phyloP scores from a whole-genome alignment of 2,113 vertebrate genomes.

The Tragulus kanchil region DNA sequence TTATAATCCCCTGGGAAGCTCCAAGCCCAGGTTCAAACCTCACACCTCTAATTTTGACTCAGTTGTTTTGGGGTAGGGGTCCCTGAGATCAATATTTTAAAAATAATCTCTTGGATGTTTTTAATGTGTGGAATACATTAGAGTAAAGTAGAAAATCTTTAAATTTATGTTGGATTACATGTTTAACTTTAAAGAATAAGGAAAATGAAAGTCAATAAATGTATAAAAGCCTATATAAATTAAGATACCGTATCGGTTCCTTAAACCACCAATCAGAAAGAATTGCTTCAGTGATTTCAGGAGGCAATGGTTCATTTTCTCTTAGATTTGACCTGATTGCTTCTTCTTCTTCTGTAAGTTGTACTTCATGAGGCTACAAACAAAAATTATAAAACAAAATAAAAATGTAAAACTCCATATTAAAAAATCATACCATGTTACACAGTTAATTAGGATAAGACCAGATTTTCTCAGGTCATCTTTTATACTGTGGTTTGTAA shows the following conservation, averaged over 20 bases:
- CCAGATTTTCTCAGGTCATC: neutral
- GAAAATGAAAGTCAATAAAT: conserved; percentile 15
- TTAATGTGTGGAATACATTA: conserved; percentile 8
- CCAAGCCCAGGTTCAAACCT: neutral
- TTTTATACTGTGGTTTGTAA: neutral
- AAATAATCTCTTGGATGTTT: neutral
- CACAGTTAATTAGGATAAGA: neutral
- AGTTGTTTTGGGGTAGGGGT: neutral
- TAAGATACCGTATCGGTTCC: conserved; percentile 93
- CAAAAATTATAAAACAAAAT: conserved; percentile 52
- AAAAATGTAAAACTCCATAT: neutral
- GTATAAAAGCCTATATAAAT: conserved; percentile 34
- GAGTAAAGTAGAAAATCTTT: neutral
- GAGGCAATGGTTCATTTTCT: conserved; percentile 87
- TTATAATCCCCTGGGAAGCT: neutral
- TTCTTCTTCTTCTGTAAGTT: conserved; percentile 92
- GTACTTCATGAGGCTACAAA: conserved; percentile 80
- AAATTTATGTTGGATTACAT: neutral
- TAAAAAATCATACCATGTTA: neutral
- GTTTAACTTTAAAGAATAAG: conserved; percentile 60
- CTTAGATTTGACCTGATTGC: conserved; percentile 91
- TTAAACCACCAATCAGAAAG: conserved; percentile 93
- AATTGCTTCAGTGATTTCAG: conserved; percentile 91
- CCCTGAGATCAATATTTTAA: neutral
- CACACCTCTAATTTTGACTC: neutral